Percentiles rank a stretch among this genome's conserved stretches.
Conservation (phyloP, 2,113 vertebrate genomes). For the human (Homo sapiens) region GRCh38 chr7:98793001-98793500, state of each 20-base stretch:
- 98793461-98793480: not conserved
- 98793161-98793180: too few species aligned
- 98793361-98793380: not conserved
- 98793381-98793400: not conserved
- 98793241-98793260: not conserved
- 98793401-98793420: not conserved
- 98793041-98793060: too few species aligned
- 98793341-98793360: not conserved
- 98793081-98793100: not conserved
- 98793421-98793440: accelerated
- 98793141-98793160: too few species aligned
- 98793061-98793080: too few species aligned
- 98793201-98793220: not conserved
- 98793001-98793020: too few species aligned
- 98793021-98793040: too few species aligned
- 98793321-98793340: not conserved
- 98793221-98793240: not conserved
- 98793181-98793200: too few species aligned
- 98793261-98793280: not conserved
- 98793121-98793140: too few species aligned
- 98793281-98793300: not conserved
- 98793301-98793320: not conserved
- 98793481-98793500: not conserved
- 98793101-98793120: too few species aligned
- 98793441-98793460: accelerated